Evolutionary conservation across 30 jellyfish, hydroid and myxozoan genomes (phyloP).

Genomic region (Haliclystus octoradiatus): DNA sequence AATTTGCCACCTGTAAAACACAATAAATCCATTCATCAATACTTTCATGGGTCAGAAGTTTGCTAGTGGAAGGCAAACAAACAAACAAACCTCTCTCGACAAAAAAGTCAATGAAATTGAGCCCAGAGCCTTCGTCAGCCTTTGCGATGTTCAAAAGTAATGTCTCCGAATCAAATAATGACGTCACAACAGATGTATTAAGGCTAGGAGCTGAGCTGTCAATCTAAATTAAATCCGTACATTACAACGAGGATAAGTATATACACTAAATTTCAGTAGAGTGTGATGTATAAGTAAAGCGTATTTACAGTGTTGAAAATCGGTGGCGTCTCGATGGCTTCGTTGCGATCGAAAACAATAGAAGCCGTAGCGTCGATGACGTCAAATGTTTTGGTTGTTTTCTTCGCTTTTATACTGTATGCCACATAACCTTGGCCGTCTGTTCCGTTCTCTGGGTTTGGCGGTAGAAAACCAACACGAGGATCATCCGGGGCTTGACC

Average conservation of each 20-base stretch:
- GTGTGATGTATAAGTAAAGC: no score
- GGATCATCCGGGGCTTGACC: conserved; percentile 28
- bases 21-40: no score
- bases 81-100: conserved; percentile 4
- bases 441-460: conserved; percentile 29
- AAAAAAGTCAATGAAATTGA: conserved; percentile 2
- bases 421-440: conserved; percentile 30
- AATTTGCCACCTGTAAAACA: neutral
- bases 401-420: conserved; percentile 3
- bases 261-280: neutral
- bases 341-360: conserved; percentile 22
- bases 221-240: neutral
- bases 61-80: no score
- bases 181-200: neutral
- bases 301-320: conserved; percentile 32
- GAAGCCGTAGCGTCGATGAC: conserved; percentile 25
- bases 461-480: conserved; percentile 23
- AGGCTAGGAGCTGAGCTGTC: conserved; percentile 8
- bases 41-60: no score
- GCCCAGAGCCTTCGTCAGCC: conserved; percentile 16
- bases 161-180: neutral
- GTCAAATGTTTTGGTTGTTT: neutral
- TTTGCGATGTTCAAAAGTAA: neutral
- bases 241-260: neutral
- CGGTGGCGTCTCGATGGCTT: conserved; percentile 29